Evolutionary conservation across 2,797 vertebrate genomes (phyloP).

Genomic region (Octomys mimax): DNA sequence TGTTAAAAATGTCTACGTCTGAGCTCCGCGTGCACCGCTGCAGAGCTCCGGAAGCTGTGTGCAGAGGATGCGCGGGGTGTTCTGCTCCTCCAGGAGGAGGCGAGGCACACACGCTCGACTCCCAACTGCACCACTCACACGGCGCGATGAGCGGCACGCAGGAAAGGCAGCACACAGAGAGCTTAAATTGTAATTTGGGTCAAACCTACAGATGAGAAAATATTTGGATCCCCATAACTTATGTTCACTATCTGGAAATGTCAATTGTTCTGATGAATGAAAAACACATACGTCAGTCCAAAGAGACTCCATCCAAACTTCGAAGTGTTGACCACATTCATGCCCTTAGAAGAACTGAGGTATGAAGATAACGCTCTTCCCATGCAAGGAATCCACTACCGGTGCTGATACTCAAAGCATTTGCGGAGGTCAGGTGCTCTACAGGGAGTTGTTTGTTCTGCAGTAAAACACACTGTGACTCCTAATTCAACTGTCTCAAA

Average conservation of each 20-base stretch:
- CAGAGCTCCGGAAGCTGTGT: not conserved
- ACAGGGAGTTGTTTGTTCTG: not conserved
- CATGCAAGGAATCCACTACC: not conserved
- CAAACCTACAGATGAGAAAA: not conserved
- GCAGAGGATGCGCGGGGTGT: not conserved
- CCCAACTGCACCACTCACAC: not conserved
- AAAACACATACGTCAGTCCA: not conserved
- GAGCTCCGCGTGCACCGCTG: not conserved
- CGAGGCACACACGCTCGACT: not conserved
- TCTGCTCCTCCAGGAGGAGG: not conserved
- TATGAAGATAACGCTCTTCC: not conserved
- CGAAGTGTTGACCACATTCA: constrained; percentile 27
- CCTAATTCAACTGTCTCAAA: not conserved
- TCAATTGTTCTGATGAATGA: constrained; percentile 19
- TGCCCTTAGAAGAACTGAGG: not conserved
- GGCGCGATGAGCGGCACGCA: not conserved
- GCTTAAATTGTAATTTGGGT: not conserved
- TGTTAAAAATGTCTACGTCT: not conserved
- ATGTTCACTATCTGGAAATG: not conserved
- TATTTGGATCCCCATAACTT: not conserved
- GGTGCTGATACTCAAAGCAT: not conserved
- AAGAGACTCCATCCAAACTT: not conserved
- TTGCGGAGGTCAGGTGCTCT: not conserved
- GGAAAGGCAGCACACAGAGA: not conserved
- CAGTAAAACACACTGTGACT: not conserved